These are phyloP conservation scores for Coptotermes formosanus DNA, from an alignment of 1,140 invertebrate species.

Conservation along the genomic window DNA sequence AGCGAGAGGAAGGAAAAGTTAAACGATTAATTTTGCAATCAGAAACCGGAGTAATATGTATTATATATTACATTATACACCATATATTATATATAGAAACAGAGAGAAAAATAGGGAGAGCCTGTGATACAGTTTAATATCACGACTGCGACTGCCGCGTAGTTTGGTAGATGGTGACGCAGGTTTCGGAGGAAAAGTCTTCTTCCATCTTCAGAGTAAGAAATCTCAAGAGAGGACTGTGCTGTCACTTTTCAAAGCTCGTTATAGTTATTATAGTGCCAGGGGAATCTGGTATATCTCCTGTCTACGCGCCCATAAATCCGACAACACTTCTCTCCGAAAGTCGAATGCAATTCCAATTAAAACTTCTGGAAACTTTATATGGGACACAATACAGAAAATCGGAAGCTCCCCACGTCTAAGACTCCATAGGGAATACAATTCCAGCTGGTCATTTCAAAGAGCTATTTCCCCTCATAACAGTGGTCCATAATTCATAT, in stretches of 20 bases:
- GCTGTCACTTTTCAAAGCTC: neutral
- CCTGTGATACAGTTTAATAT: too few species aligned
- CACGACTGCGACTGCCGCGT: too few species aligned
- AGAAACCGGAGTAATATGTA: too few species aligned
- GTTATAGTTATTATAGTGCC: neutral
- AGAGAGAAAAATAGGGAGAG: too few species aligned
- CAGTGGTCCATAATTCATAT: neutral
- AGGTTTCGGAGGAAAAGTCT: too few species aligned
- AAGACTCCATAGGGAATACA: neutral
- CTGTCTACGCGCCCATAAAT: neutral
- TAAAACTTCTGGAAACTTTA: neutral
- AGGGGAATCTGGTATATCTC: neutral
- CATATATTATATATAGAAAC: too few species aligned
- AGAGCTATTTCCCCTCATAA: neutral
- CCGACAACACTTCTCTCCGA: neutral
- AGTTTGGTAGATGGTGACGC: too few species aligned
- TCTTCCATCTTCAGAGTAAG: too few species aligned
- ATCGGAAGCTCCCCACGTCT: neutral
- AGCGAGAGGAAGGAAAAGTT: too few species aligned
- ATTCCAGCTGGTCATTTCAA: neutral
- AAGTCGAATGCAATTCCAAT: slow-evolving; percentile 13
- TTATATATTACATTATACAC: too few species aligned
- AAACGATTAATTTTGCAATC: too few species aligned
- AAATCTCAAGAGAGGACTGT: too few species aligned
- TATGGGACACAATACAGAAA: neutral